Evolutionary conservation across 92 coral and sea anemone species (phyloP), one percentile per base, ranked within the genome.

Genomic region (Palythoa caribaeorum): DNA sequence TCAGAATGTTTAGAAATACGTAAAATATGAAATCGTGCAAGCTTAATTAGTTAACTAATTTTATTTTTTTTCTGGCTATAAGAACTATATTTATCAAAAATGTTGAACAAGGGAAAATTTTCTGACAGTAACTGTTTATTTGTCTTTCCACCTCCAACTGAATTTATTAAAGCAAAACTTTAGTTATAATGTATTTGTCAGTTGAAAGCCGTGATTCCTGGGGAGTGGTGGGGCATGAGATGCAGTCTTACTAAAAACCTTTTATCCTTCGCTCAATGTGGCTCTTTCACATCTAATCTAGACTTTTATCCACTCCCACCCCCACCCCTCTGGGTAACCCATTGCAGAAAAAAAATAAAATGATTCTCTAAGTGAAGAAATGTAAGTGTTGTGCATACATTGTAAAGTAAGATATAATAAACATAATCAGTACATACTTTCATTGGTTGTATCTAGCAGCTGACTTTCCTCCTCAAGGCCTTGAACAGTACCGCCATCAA

Each of bases 21-120:
- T 57, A 57, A 57, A 57, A 57, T 57, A 57, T 57, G 3, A 57
- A 57, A 57, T 7, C 63, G 7, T 2, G n/a, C 63, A 57, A 4
- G 63, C 63, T 57, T 55, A 55, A 55, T 16, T 55, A 55, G 1
- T 57, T 57, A 1, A 57, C n/a, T 57, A 57, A 57, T 57, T 57
- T 4, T 57, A 1, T 12, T 57, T 16, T 12, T 16, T 57, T 57
- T n/a, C 63, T 57, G n/a, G 2, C 15, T 57, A 76, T 6, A 84
- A 87, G 14, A 77, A 12, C 63, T 57, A 57, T 55, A 55, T 55
- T 55, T 16, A 57, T 57, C n/a, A 57, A 57, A 57, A 57, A 57
- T 57, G 63, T 12, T 57, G 63, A 57, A 57, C 63, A 57, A 57
- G 63, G 63, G 63, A 16, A 57, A 57, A 57, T 57, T 44, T 44